Evolutionary conservation across 2,888 invertebrate genomes (phyloP), one percentile per base, ranked within the genome.

Genomic region (Orchesellides sinensis): DNA sequence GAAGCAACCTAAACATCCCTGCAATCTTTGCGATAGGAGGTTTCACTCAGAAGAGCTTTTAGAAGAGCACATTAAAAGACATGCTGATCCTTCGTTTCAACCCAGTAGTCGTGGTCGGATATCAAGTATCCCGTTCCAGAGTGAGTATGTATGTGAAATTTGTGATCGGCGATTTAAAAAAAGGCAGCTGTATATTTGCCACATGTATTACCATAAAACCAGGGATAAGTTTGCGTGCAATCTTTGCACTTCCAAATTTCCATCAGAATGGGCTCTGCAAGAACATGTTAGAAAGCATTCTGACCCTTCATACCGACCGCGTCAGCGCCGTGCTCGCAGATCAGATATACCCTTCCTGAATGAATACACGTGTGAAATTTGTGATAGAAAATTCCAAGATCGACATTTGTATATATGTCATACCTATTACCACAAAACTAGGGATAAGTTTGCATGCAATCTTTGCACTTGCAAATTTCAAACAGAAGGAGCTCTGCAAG

Each of bases 101-200:
- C 52, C 52, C 17, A 14, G 75, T 5, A 10, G 17, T 12, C 19
- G 61, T 25, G 35, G 29, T n/a, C 45, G 23, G 21, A n/a, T n/a
- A n/a, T n/a, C n/a, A 14, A 66, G 72, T 56, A 72, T 80, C 25
- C 80, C 80, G 0, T 23, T 56, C 29, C 80, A 80, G 25, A 45
- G 47, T 10, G 21, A 25, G 3, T 80, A 80, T 25, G 29, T 52
- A 3, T 80, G 80, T 35, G 61, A 81, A 14, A 45, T 19, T 0
- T 81, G 80, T 17, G 40, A 27, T 45, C 63, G 21, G 25, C 23
- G 40, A 17, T 66, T 73, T 27, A 6, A 73, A 1, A 19, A 56
- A 5, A 14, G 80, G 14, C 25, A 56, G 6, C 17, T 6, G 6
- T 80, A 73, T 17, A 49, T 80, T 10, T 8, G 52, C 0, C 80